These are phyloP conservation scores for Gallinago nigripennis DNA, from an alignment of 2,797 vertebrate species.

Conservation along the genomic window DNA sequence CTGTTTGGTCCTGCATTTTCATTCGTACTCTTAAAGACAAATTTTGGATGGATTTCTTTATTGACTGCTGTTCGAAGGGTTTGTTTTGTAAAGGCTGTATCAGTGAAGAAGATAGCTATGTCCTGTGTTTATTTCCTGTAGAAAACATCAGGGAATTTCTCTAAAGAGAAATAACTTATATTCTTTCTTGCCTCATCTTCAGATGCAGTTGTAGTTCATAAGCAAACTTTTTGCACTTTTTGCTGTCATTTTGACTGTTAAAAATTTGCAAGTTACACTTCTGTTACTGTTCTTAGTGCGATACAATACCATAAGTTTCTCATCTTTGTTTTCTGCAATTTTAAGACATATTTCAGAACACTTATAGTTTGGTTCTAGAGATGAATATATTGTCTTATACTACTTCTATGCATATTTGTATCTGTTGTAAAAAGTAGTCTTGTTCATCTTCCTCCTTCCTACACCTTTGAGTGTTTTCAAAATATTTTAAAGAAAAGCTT, in stretches of 20 bases:
- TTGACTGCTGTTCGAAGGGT: neutral
- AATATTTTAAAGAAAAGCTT: neutral
- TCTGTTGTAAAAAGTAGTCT: neutral
- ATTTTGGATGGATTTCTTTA: neutral
- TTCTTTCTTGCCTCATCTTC: neutral
- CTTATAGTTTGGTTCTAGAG: neutral
- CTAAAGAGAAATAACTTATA: neutral
- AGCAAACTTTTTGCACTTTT: neutral
- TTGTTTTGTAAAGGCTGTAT: neutral
- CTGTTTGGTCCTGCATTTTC: neutral
- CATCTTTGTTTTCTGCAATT: neutral
- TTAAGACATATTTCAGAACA: neutral
- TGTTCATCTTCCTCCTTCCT: neutral
- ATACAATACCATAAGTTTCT: neutral
- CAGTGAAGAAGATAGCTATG: neutral
- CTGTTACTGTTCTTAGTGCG: neutral
- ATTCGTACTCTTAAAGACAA: neutral
- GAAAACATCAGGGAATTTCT: neutral
- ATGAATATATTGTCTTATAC: neutral
- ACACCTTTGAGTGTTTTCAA: neutral
- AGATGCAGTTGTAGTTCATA: neutral
- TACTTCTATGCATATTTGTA: neutral
- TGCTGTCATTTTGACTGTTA: neutral
- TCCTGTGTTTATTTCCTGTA: neutral
- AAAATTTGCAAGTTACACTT: neutral